Conservation (phyloP, 2,113 vertebrate species). For the human region DNA sequence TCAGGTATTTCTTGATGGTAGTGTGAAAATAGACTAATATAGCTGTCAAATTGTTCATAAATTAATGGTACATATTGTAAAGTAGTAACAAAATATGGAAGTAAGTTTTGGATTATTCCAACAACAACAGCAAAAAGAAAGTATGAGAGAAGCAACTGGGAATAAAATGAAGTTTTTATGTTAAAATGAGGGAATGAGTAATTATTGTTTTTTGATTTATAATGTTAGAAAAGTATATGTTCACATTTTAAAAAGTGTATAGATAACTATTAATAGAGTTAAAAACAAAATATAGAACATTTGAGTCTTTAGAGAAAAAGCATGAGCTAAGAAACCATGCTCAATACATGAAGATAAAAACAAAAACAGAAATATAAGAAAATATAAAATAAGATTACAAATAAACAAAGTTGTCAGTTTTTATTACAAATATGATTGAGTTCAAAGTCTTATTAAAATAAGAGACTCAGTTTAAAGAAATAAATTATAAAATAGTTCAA, state of each 20-base stretch:
- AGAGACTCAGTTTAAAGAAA: background rate
- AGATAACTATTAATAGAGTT: background rate
- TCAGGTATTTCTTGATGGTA: no score
- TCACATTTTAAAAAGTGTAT: background rate
- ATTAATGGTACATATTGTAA: background rate
- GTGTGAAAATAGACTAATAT: background rate
- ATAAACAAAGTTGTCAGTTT: background rate
- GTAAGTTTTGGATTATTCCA: background rate
- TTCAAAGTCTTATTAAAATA: conserved; percentile 7
- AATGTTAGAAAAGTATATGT: background rate
- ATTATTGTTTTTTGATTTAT: background rate
- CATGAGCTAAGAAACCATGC: background rate
- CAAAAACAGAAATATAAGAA: background rate
- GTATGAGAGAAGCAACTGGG: background rate
- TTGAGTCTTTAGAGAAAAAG: background rate
- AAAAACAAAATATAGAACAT: background rate
- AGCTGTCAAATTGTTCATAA: background rate
- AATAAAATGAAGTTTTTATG: background rate
- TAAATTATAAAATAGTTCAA: background rate
- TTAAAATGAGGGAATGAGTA: background rate
- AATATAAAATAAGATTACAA: background rate
- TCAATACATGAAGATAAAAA: background rate
- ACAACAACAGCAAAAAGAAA: background rate
- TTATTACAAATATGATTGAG: background rate
- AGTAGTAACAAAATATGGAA: background rate